These are phyloP conservation scores for Leptothorax acervorum DNA, from an alignment of 2,888 invertebrate genomes.

Conservation along the genomic window DNA sequence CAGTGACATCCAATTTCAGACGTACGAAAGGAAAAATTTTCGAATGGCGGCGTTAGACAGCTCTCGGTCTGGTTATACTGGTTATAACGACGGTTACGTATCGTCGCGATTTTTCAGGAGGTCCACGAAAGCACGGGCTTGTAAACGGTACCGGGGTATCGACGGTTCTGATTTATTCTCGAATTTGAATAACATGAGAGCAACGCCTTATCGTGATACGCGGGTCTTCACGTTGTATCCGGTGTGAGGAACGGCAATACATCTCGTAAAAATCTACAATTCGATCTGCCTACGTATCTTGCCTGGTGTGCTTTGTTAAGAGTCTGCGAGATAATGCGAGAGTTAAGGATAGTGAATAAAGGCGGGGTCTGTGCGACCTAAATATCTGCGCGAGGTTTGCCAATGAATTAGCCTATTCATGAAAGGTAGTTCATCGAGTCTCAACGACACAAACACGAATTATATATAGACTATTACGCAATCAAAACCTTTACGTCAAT, in stretches of 20 bases:
- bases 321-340: background rate
- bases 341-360: background rate
- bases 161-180: conserved; percentile 79
- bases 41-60: background rate
- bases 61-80: conserved; percentile 22
- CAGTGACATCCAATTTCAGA: background rate
- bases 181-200: conserved; percentile 82
- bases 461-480: background rate
- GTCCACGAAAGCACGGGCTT: conserved; percentile 12
- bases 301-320: background rate
- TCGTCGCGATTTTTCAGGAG: conserved; percentile 57
- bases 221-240: conserved; percentile 47
- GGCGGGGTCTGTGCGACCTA: background rate
- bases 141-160: conserved; percentile 56
- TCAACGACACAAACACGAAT: background rate
- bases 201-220: conserved; percentile 46
- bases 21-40: background rate
- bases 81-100: conserved; percentile 48
- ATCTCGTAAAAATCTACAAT: conserved; percentile 61
- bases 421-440: background rate
- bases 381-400: background rate
- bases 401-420: background rate
- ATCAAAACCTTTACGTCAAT: background rate
- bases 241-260: conserved; percentile 40
- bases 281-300: background rate